A percentile compares a stretch with the other conserved stretches of the same genome.
Conservation (phyloP, 1,140 invertebrate species). For the Patella vulgata region DNA sequence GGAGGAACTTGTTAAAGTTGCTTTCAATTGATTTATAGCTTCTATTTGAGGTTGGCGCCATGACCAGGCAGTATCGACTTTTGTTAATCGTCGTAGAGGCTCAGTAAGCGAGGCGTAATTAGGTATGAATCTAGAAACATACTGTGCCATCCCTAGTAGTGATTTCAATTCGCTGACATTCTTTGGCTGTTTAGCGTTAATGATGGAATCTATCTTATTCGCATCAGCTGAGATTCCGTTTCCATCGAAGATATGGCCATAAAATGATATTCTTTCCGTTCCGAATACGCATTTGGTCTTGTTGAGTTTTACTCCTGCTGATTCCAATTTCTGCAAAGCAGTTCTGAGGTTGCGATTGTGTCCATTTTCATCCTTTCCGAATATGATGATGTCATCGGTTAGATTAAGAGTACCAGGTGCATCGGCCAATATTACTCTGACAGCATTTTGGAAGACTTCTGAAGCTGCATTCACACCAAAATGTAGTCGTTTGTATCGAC, state of each 20-base stretch:
- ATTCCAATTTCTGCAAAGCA: constrained; percentile 10
- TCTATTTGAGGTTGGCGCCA: constrained; percentile 26
- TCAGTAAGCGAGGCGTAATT: constrained; percentile 30
- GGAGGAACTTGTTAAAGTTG: constrained; percentile 12
- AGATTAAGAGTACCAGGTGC: neutral
- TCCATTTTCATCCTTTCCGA: constrained; percentile 9
- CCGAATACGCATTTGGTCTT: constrained; percentile 32
- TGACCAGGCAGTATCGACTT: constrained; percentile 22
- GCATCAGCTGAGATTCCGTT: constrained; percentile 32
- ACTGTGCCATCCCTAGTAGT: constrained; percentile 39
- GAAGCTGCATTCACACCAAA: constrained; percentile 25
- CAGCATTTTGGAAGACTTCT: constrained; percentile 28
- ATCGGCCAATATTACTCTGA: constrained; percentile 11
- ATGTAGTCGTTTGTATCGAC: constrained; percentile 14
- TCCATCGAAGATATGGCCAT: constrained; percentile 29
- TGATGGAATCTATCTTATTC: constrained; percentile 59
- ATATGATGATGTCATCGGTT: constrained; percentile 4
- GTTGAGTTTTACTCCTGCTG: constrained; percentile 32
- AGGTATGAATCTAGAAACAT: constrained; percentile 30
- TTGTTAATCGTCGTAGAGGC: constrained; percentile 34
- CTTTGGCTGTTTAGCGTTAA: constrained; percentile 10
- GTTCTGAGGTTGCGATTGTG: constrained; percentile 22
- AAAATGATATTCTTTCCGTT: constrained; percentile 24
- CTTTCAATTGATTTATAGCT: constrained; percentile 32
- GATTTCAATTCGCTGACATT: constrained; percentile 29